phyloP scores from a whole-genome alignment of 2,888 invertebrate genomes.

The Callosobruchus maculatus region DNA sequence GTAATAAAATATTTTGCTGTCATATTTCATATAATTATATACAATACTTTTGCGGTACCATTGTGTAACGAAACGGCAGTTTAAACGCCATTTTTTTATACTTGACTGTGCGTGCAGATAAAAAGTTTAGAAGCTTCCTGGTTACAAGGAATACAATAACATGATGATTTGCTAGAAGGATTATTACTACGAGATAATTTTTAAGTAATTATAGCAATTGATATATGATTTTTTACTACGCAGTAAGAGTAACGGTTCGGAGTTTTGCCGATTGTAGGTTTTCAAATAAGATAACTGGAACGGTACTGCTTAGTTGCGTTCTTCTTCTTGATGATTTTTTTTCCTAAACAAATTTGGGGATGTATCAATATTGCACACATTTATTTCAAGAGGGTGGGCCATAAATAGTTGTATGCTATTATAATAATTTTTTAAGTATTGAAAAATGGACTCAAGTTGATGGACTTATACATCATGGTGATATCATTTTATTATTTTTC shows the following conservation, averaged over 20 bases:
- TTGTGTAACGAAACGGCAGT: neutral
- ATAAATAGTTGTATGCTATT: too few species aligned
- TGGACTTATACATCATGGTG: too few species aligned
- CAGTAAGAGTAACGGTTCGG: neutral
- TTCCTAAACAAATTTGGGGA: too few species aligned
- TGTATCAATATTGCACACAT: too few species aligned
- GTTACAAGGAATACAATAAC: neutral
- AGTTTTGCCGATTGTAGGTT: neutral
- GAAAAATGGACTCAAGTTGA: too few species aligned
- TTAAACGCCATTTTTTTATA: neutral
- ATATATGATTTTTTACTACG: neutral
- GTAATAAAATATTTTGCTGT: neutral
- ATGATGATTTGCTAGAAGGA: neutral
- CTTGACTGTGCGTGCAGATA: neutral
- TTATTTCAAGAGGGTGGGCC: too few species aligned
- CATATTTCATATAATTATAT: neutral
- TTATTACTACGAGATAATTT: neutral
- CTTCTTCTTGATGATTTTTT: too few species aligned
- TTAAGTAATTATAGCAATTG: neutral
- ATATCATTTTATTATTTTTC: too few species aligned
- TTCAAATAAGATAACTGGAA: neutral
- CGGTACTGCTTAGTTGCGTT: too few species aligned
- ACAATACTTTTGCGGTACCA: neutral
- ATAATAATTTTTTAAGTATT: too few species aligned
- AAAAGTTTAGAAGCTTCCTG: neutral